These are phyloP conservation scores for Microhierax caerulescens DNA, from an alignment of 2,797 vertebrate species.

Conservation along the genomic window DNA sequence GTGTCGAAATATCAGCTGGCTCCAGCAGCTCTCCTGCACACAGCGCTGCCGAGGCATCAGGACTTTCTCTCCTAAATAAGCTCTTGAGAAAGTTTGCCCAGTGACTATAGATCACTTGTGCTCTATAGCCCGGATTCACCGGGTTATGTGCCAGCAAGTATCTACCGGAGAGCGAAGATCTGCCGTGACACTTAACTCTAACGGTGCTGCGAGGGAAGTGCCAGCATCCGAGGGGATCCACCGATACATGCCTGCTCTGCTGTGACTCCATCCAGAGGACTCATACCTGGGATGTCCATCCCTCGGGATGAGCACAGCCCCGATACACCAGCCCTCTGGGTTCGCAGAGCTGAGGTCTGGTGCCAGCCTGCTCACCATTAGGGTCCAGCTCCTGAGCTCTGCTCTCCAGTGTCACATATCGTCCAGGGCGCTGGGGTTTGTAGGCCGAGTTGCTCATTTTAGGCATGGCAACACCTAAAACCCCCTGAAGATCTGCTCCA, in stretches of 20 bases:
- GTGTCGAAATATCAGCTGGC: background rate
- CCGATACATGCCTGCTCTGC: accelerated
- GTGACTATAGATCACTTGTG: background rate
- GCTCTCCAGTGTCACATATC: background rate
- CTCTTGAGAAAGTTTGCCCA: background rate
- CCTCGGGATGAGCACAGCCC: background rate
- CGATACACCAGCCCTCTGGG: background rate
- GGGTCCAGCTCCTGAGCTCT: background rate
- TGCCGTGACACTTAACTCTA: background rate
- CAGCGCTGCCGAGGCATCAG: background rate
- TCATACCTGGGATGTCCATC: accelerated
- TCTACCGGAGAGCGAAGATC: background rate
- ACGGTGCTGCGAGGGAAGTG: background rate
- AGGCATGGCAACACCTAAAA: background rate
- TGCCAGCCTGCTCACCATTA: accelerated
- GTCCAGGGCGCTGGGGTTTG: accelerated
- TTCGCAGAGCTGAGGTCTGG: background rate
- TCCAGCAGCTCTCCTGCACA: slow-evolving; percentile 12
- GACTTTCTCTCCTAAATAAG: background rate
- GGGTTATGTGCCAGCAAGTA: background rate
- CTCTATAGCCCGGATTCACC: background rate
- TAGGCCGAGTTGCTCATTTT: background rate
- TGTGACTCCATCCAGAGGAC: background rate
- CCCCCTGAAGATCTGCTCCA: background rate
- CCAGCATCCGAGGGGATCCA: background rate